Percentiles rank a stretch among this genome's conserved stretches.
These are phyloP conservation scores for Nematostella vectensis DNA, from an alignment of 92 coral and sea anemone genomes.

Conservation along the genomic window DNA sequence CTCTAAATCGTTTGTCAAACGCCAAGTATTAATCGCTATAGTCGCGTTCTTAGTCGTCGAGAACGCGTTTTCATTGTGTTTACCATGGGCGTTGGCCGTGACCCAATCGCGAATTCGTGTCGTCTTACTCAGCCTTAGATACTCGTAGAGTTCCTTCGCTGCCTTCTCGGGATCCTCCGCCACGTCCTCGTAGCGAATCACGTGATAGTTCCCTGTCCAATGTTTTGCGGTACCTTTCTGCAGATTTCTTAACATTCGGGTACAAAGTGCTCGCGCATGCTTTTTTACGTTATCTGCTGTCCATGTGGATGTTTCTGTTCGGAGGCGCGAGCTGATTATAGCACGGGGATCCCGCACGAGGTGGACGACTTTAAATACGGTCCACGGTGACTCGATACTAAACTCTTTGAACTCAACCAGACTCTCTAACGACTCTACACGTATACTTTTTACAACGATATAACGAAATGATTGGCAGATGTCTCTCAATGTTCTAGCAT, in stretches of 20 bases:
- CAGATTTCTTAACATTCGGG: slow-evolving; percentile 32
- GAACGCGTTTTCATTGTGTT: slow-evolving; percentile 21
- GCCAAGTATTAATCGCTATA: slow-evolving; percentile 43
- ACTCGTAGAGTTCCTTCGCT: slow-evolving; percentile 35
- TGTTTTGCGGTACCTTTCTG: slow-evolving; percentile 40
- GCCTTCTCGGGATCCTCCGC: slow-evolving; percentile 42
- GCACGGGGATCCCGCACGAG: slow-evolving; percentile 75
- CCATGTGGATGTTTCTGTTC: slow-evolving; percentile 1
- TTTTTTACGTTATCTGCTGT: slow-evolving; percentile 1
- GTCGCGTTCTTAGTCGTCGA: slow-evolving; percentile 63
- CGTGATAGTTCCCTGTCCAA: slow-evolving; percentile 32
- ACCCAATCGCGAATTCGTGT: slow-evolving; percentile 31
- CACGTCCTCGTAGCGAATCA: slow-evolving; percentile 61
- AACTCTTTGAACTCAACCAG: slow-evolving; percentile 17
- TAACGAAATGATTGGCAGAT: slow-evolving; percentile 45
- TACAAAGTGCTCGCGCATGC: slow-evolving; percentile 47
- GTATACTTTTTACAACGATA: slow-evolving; percentile 44
- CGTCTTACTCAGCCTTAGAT: slow-evolving; percentile 16
- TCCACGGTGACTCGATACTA: slow-evolving; percentile 20
- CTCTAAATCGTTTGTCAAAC: slow-evolving; percentile 18
- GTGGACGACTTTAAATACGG: slow-evolving; percentile 35
- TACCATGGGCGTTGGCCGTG: slow-evolving; percentile 16
- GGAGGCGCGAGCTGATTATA: slow-evolving; percentile 52
- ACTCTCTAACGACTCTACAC: slow-evolving; percentile 24
- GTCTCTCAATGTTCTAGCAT: slow-evolving; percentile 26